Evolutionary conservation across 2,797 vertebrate species (phyloP).

Genomic region (Varecia variegata): DNA sequence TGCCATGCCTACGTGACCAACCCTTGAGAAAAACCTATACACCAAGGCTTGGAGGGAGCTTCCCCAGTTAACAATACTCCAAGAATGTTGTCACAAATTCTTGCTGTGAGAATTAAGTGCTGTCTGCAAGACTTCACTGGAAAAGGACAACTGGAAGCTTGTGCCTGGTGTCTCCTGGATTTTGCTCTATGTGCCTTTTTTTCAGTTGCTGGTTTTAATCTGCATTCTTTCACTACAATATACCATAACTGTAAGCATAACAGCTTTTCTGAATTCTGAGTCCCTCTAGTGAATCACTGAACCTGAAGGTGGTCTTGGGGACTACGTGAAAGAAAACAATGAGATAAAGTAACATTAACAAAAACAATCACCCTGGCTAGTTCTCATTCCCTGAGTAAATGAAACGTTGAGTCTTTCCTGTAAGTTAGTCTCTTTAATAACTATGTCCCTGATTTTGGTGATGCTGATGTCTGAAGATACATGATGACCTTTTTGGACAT

Average conservation of each 20-base stretch:
- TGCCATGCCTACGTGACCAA: neutral
- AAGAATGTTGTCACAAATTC: neutral
- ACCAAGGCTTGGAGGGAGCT: neutral
- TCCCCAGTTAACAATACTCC: neutral
- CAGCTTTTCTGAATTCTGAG: neutral
- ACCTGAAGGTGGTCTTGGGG: neutral
- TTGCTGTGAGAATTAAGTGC: neutral
- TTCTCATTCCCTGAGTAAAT: neutral
- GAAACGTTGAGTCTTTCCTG: neutral
- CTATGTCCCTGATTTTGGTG: neutral
- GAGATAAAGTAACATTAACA: neutral
- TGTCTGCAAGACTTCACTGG: neutral
- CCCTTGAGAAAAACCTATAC: neutral
- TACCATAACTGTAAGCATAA: neutral
- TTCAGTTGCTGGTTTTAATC: neutral
- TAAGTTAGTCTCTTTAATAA: neutral
- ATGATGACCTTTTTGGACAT: neutral
- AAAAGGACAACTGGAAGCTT: neutral
- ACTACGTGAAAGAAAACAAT: neutral
- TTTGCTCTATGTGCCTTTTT: neutral
- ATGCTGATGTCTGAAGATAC: neutral
- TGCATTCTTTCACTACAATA: neutral
- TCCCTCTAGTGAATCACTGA: neutral
- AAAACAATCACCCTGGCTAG: neutral
- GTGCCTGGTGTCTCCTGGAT: neutral